Percentiles rank a stretch among this genome's conserved stretches.
Evolutionary conservation across 2,797 vertebrate genomes (phyloP).

Genomic region (Mycteria americana): DNA sequence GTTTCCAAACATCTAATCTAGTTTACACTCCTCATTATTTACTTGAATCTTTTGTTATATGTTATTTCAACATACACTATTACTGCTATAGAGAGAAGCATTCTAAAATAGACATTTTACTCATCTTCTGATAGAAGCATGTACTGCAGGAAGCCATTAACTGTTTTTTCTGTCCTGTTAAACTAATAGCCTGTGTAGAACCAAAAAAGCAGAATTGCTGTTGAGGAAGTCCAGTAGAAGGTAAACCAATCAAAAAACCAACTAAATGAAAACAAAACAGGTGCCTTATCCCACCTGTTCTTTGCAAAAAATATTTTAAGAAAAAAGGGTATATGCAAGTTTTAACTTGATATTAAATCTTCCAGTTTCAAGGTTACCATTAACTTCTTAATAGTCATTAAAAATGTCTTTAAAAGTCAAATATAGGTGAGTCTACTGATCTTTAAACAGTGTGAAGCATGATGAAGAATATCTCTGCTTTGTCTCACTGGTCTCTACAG

Average conservation of each 20-base stretch:
- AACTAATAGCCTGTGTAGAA: not conserved
- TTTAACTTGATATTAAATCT: not conserved
- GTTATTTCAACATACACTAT: not conserved
- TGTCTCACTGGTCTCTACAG: not conserved
- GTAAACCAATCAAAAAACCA: not conserved
- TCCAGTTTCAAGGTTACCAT: not conserved
- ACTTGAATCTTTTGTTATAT: not conserved
- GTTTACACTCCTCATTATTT: not conserved
- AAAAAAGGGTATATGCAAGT: not conserved
- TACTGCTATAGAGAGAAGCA: not conserved
- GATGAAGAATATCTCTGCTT: not conserved
- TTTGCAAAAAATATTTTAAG: not conserved
- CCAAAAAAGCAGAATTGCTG: not conserved
- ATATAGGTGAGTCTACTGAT: not conserved
- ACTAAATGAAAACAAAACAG: fast-evolving
- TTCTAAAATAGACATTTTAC: not conserved
- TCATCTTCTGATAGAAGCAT: not conserved
- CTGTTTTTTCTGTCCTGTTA: not conserved
- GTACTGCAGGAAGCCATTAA: not conserved
- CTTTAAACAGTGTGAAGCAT: not conserved
- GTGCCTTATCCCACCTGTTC: not conserved
- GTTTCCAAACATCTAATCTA: not conserved
- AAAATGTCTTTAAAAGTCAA: not conserved
- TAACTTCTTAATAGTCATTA: not conserved
- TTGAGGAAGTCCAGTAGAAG: not conserved